Evolutionary conservation across 2,113 vertebrate species (phyloP).

Genomic region (Neotoma lepida): DNA sequence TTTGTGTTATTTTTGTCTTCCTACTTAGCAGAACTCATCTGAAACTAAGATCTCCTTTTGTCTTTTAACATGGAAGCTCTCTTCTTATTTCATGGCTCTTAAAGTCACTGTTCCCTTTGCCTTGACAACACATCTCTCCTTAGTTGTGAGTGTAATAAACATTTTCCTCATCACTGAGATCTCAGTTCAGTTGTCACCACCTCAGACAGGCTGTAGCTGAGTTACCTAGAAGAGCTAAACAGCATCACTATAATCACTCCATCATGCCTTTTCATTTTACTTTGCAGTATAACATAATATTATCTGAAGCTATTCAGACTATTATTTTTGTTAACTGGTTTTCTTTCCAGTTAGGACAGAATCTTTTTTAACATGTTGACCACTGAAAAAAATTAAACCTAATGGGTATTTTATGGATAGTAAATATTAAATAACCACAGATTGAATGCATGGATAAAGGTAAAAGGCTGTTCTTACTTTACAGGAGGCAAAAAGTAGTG

Average conservation of each 20-base stretch:
- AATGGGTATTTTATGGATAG: not conserved
- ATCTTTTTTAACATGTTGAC: not conserved
- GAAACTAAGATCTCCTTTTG: not conserved
- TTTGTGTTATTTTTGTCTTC: not conserved
- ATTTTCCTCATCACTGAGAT: not conserved
- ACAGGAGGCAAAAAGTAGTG: not conserved
- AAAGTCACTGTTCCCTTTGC: not conserved
- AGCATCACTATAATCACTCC: not conserved
- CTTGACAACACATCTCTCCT: not conserved
- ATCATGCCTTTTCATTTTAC: not conserved
- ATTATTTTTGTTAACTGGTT: not conserved
- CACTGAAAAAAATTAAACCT: not conserved
- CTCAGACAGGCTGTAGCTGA: not conserved
- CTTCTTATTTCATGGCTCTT: not conserved
- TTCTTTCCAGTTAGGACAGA: not conserved
- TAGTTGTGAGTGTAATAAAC: not conserved
- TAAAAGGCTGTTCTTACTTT: not conserved
- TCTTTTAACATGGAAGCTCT: not conserved
- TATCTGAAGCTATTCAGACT: not conserved
- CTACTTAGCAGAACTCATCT: not conserved
- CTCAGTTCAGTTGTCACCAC: not conserved
- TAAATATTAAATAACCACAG: not conserved
- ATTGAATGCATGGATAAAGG: not conserved
- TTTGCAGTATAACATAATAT: slow-evolving; percentile 4
- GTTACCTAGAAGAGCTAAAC: not conserved